Evolutionary conservation across 2,797 vertebrate species (phyloP), one percentile per base, ranked within the genome.

Genomic region (Apodemus agrarius): DNA sequence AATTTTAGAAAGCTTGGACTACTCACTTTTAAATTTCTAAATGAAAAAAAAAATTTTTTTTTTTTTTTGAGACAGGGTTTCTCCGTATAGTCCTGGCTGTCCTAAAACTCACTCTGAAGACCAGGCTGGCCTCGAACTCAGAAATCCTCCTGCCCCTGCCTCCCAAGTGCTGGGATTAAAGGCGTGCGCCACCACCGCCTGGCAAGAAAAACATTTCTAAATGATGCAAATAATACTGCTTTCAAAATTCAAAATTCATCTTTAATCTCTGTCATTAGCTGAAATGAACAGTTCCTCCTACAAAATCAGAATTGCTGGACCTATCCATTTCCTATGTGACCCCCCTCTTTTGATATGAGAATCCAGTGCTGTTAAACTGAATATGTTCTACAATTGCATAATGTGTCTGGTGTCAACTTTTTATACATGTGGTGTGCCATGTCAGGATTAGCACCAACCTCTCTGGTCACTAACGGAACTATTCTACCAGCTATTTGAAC

Each of bases 211-310:
- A 49, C 46, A 79, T 31, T 74, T 91, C 17, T 59, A 61, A 85
- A 74, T 29, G 34, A 76, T 49, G 29, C 37, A 59, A 89, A 31
- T 79, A 29, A 83, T 93, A 10, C 46, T 65, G 31, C 74, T 84
- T 93, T 93, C 34, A 84, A 37, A 88, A 83, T 87, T 88, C 2
- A 87, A 37, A 84, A 79, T 87, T 88, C 3, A 87, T 85, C 52
- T 87, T 43, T 16, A 34, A 14, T 79, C 54, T 54, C 87, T 54
- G 72, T 69, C 43, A 85, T 83, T n/a, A 76, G 52, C n/a, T 24
- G 34, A 29, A 22, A 75, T 4, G 37, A 88, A 31, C 13, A 89
- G 24, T 72, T 78, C 75, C 69, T 57, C 52, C 67, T 72, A 85
- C n/a, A 26, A 61, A 86, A 11, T 69, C 46, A 96, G 37, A 72